Evolutionary conservation across 2,888 invertebrate genomes (phyloP), one percentile per base, ranked within the genome.

Genomic region (Euzophera pinguis): DNA sequence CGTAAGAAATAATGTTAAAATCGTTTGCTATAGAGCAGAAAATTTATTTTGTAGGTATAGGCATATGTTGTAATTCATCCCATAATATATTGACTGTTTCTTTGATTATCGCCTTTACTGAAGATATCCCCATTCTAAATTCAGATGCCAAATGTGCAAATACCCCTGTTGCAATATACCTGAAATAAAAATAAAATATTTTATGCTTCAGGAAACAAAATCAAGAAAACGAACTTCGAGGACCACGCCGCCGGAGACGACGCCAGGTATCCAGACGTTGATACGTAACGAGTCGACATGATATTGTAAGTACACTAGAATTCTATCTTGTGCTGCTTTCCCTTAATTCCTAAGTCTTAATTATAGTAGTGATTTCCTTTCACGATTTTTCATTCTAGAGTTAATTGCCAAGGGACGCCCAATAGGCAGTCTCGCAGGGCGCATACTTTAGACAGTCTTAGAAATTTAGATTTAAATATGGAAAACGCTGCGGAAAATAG

Each of bases 241-340:
- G 38, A 38, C 38, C 8, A 38, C 38, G 38, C 38, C 38, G 38
- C 38, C 38, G 38, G 38, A 38, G 14, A 38, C 4, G 14, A 3
- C 37, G 10, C 37, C 37, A 38, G 38, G 38, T 38, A 38, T 38
- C 38, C 38, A 38, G 38, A 38, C 38, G 14, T 38, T 38, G 38
- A 38, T 38, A 38, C 37, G 12, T 37, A 37, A 37, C 38, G 38
- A 38, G 38, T 38, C 38, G 14, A 38, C 38, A 38, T 38, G 38
- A 38, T 38, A 38, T 38, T 38, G 38, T 38, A 38, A 38, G 38
- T 38, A 38, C 38, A 14, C 38, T 38, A 38, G 38, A 38, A 38
- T 8, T 38, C 38, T 38, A 38, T 38, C 38, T 38, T 13, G 38
- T 38, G 38, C 38, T 38, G 1, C 14, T 38, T 38, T 14, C 38